A percentile compares a stretch with the other conserved stretches of the same genome.
These are phyloP conservation scores for Chrysina gloriosa DNA, from an alignment of 2,888 invertebrate genomes.

Conservation along the genomic window DNA sequence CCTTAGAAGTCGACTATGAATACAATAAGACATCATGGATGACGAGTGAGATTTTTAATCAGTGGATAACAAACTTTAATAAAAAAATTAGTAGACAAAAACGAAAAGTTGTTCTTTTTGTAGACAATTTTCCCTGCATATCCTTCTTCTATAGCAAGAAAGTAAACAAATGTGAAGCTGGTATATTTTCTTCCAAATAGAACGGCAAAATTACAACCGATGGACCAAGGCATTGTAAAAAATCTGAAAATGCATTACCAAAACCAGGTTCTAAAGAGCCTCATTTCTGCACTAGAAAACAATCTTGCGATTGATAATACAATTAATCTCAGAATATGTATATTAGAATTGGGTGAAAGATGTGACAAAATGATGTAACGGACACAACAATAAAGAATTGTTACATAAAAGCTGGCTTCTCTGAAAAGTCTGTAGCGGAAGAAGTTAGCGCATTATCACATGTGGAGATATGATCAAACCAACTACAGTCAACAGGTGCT, in stretches of 20 bases:
- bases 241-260: slow-evolving; percentile 2
- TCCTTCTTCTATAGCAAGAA: background rate
- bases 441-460: too few species aligned
- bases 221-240: background rate
- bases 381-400: background rate
- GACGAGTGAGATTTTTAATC: too few species aligned
- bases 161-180: background rate
- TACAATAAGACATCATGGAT: too few species aligned
- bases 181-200: background rate
- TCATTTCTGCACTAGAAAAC: background rate
- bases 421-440: too few species aligned
- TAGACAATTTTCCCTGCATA: background rate
- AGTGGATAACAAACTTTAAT: too few species aligned
- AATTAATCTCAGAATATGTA: slow-evolving; percentile 9
- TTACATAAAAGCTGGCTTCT: slow-evolving; percentile 8
- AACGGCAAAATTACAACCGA: slow-evolving; percentile 4
- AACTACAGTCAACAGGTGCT: slow-evolving; percentile 11
- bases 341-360: background rate
- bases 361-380: background rate
- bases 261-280: background rate
- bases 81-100: too few species aligned
- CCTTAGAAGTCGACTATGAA: too few species aligned
- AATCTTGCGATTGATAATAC: background rate
- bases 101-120: too few species aligned
- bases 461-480: background rate